Percentiles rank a stretch among this genome's conserved stretches.
Conservation (phyloP, 2,113 vertebrate species). For the Pelobates fuscus region DNA sequence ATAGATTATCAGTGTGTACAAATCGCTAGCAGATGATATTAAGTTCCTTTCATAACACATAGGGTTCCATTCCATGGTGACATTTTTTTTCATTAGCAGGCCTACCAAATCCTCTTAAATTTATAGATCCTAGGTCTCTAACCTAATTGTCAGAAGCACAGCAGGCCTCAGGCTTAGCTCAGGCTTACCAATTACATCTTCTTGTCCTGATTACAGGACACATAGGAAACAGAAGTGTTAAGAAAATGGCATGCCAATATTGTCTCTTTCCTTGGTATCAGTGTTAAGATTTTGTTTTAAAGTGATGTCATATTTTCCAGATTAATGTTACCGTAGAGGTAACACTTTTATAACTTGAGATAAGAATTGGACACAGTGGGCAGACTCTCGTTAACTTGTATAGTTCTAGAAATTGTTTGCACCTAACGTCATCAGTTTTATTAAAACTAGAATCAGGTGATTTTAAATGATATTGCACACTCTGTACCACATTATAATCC, state of each 20-base stretch:
- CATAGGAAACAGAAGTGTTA: conserved; percentile 75
- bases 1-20: conserved; percentile 75
- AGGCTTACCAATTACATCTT: conserved; percentile 81
- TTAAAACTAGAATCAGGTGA: too few species aligned
- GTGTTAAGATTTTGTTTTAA: conserved; percentile 68
- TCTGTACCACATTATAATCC: too few species aligned
- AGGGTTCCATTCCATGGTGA: conserved; percentile 76
- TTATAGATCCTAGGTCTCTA: conserved; percentile 78
- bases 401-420: too few species aligned
- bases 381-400: too few species aligned
- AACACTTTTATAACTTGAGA: too few species aligned
- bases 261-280: conserved; percentile 78
- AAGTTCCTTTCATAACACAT: conserved; percentile 78
- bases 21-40: conserved; percentile 88
- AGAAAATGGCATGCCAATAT: conserved; percentile 75
- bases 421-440: too few species aligned
- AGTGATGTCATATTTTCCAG: too few species aligned
- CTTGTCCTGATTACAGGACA: conserved; percentile 85
- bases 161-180: conserved; percentile 73
- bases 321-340: too few species aligned
- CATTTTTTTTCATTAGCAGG: conserved; percentile 77
- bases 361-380: too few species aligned
- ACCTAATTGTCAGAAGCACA: conserved; percentile 78
- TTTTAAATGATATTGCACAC: too few species aligned
- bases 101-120: conserved; percentile 76